phyloP scores from a whole-genome alignment of 1,140 invertebrate genomes.

The Agrypnia vestita region DNA sequence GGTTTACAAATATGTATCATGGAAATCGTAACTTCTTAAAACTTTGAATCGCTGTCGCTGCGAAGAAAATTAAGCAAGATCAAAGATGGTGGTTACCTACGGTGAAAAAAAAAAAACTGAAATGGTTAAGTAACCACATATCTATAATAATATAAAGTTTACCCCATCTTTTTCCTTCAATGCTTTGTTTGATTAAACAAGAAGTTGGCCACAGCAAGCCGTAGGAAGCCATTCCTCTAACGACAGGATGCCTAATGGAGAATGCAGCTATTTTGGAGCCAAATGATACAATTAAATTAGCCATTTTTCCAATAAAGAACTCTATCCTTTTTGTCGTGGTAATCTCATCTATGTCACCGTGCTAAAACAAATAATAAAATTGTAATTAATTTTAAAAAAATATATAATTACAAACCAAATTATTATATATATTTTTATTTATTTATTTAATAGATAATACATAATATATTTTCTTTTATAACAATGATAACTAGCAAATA shows the following conservation, averaged over 20 bases:
- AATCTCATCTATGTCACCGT: background rate
- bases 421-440: too few relatives aligned
- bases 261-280: conserved; percentile 53
- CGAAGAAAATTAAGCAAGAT: too few relatives aligned
- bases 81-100: too few relatives aligned
- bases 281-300: conserved; percentile 17
- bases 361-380: background rate
- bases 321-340: background rate
- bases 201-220: conserved; percentile 59
- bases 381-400: background rate
- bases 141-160: too few relatives aligned
- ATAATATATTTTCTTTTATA: too few relatives aligned
- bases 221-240: conserved; percentile 57
- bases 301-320: background rate
- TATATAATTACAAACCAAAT: background rate
- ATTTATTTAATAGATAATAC: too few relatives aligned
- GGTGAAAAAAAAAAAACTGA: too few relatives aligned
- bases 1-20: too few relatives aligned
- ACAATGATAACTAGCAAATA: too few relatives aligned
- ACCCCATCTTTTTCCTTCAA: conserved; percentile 59
- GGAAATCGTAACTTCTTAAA: too few relatives aligned
- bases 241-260: conserved; percentile 51
- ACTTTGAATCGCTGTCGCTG: too few relatives aligned
- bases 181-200: conserved; percentile 55
- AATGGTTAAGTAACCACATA: too few relatives aligned